Base-by-base conservation (phyloP, 2,888 invertebrate genomes). In the Stenichneumon culpator region DNA sequence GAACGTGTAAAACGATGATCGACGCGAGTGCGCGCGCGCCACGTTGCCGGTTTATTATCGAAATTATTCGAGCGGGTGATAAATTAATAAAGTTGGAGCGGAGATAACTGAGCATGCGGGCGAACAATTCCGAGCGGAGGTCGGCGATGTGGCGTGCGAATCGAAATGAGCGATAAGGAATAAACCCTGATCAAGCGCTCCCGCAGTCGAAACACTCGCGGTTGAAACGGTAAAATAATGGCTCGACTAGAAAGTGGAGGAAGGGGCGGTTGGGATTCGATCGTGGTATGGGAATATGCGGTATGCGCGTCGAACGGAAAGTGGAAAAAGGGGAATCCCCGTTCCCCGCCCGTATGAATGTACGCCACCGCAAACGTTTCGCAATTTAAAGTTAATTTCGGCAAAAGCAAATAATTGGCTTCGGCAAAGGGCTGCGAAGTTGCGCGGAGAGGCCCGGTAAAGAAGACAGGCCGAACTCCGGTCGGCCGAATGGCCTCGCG, bases 321-420 rank as follows among this genome's bases (percentile, higher is more conserved):
- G 79, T 72, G 44, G 32, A 67, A 77, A 65, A 39, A 69, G 63
- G 74, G 78, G 78, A 82, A 77, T 77, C 78, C 63, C 39, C 50
- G 39, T 54, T 44, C n/a, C 14, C 52, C 11, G 52, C 47, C 70
- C 19, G 52, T 5, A 28, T 7, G 7, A 6, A 19, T 82, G 70
- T 83, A 85, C 77, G 60, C 82, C 72, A 78, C 85, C 86, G 83
- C 88, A 88, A 87, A 88, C 87, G 87, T 84, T 87, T 86, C 85
- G 89, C 92, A 91, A 92, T 93, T 92, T 90, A 89, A 90, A 90
- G 91, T 92, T 93, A 92, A 93, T 92, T 93, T 91, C 88, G 90
- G 88, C 90, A 90, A 91, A 91, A 92, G 91, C 90, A 91, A 92
- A 93, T 93, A 92, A 92, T 93, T 92, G 92, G 88, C 86, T 87